Conservation (phyloP, 2,113 vertebrate genomes). For the Athene noctua region DNA sequence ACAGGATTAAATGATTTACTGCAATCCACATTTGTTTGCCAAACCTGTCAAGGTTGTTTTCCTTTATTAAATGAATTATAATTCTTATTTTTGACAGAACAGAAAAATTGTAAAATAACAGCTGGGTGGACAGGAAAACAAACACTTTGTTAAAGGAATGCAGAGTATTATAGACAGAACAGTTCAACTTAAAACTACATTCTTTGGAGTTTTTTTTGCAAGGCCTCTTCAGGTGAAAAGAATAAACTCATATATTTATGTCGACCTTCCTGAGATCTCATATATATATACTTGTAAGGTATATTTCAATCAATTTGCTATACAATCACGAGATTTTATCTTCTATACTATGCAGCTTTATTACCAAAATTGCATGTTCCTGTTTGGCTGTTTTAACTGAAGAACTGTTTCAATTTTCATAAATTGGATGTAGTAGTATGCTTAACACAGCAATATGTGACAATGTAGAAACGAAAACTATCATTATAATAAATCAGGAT, state of each 20-base stretch:
- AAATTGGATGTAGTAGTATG: not conserved
- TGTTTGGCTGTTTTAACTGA: not conserved
- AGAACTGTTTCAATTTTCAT: conserved; percentile 9
- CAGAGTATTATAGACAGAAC: not conserved
- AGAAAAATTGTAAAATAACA: not conserved
- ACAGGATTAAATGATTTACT: not conserved
- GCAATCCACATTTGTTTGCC: not conserved
- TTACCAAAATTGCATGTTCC: not conserved
- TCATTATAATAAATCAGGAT: not conserved
- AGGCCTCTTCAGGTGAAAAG: not conserved
- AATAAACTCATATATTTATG: not conserved
- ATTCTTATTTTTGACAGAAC: not conserved
- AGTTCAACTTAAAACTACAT: not conserved
- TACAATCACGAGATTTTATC: not conserved
- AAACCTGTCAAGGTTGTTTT: not conserved
- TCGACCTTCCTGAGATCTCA: not conserved
- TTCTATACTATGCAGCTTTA: not conserved
- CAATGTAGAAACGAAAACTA: not conserved
- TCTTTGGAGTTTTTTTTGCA: not conserved
- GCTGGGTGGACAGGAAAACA: not conserved
- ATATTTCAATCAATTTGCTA: not conserved
- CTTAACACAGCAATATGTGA: not conserved
- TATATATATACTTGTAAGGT: not conserved
- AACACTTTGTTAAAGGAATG: not conserved
- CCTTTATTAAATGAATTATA: not conserved